These are phyloP conservation scores for Ptychoptera contaminata DNA, from an alignment of 2,888 invertebrate species.

Conservation along the genomic window DNA sequence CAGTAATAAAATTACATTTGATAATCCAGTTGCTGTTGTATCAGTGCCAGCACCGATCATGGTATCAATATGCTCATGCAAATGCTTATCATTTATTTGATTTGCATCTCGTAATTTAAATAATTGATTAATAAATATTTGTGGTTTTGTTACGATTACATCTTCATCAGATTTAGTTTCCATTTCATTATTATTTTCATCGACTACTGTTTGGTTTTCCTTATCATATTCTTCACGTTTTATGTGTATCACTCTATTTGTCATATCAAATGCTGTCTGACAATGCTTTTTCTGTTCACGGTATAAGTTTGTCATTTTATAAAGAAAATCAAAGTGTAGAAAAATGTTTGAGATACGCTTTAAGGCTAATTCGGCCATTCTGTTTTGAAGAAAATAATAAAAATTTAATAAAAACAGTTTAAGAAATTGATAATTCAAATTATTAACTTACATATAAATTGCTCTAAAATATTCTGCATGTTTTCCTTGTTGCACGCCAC, in stretches of 20 bases:
- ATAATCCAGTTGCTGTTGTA: slow-evolving; percentile 23
- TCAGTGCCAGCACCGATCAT: slow-evolving; percentile 12
- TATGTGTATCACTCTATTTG: not conserved
- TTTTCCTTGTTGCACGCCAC: not conserved
- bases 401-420: too few species aligned
- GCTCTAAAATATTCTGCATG: not conserved
- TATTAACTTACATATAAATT: not conserved
- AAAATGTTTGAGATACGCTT: not conserved
- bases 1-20: slow-evolving; percentile 18
- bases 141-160: not conserved
- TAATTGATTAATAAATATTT: slow-evolving; percentile 2
- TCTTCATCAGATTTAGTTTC: not conserved
- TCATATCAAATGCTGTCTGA: not conserved
- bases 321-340: not conserved
- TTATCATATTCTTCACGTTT: not conserved
- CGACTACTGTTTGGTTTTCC: not conserved
- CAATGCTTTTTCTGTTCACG: not conserved
- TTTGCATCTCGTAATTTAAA: not conserved
- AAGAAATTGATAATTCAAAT: not conserved
- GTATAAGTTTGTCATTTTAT: slow-evolving; percentile 1
- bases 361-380: not conserved
- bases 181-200: not conserved
- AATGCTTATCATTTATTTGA: not conserved
- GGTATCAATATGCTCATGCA: slow-evolving; percentile 1
- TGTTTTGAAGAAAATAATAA: not conserved